These are phyloP conservation scores for Lottia gigantea DNA, from an alignment of 2,888 invertebrate genomes.

Conservation along the genomic window DNA sequence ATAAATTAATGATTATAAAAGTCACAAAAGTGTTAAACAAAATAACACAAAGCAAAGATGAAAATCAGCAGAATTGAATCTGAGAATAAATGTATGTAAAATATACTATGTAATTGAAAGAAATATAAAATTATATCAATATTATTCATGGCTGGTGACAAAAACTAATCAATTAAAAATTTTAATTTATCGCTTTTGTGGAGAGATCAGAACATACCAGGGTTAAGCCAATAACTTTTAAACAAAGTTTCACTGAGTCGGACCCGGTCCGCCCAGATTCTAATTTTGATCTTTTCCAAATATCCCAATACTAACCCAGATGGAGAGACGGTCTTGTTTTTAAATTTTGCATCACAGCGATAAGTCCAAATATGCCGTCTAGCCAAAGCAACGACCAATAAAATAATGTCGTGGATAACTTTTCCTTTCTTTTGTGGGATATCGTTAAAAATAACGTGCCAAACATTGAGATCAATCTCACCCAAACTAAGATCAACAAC, in stretches of 20 bases:
- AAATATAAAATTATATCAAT: too few species aligned
- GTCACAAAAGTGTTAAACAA: too few species aligned
- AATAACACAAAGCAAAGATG: too few species aligned
- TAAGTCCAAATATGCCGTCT: background rate
- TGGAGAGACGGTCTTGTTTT: background rate
- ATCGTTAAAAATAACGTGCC: conserved; percentile 2
- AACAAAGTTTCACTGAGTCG: conserved; percentile 6
- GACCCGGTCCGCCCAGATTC: conserved; percentile 1
- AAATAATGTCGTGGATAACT: background rate
- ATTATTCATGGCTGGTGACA: too few species aligned
- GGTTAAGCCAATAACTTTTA: conserved; percentile 8
- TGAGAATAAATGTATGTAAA: too few species aligned
- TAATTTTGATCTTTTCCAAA: background rate
- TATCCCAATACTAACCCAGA: background rate
- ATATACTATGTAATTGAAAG: too few species aligned
- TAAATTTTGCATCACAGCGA: background rate
- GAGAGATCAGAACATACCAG: background rate
- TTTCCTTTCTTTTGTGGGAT: conserved; percentile 1
- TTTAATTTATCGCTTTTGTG: background rate
- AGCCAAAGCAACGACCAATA: conserved; percentile 6
- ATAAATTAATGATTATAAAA: too few species aligned
- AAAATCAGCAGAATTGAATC: too few species aligned
- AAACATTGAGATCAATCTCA: conserved; percentile 8
- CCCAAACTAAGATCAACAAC: conserved; percentile 5
- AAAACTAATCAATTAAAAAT: too few species aligned